Evolutionary conservation across 2,797 vertebrate genomes (phyloP).

Genomic region (Prunella strophiata): DNA sequence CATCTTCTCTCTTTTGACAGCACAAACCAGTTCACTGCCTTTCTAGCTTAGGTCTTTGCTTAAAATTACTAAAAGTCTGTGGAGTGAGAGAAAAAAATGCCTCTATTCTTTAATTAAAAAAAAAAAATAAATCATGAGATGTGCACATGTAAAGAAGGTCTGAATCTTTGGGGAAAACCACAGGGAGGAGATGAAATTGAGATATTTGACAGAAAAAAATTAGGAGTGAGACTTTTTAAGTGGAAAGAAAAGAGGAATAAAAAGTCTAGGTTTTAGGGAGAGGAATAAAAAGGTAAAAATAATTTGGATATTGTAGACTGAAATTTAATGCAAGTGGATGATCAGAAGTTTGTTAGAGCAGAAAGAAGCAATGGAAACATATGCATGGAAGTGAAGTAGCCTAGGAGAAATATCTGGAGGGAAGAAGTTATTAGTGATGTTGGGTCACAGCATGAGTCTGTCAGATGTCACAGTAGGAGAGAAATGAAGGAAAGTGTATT

Average conservation of each 20-base stretch:
- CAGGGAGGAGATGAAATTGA: neutral
- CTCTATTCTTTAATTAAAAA: neutral
- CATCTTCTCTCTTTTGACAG: neutral
- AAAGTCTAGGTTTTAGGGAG: neutral
- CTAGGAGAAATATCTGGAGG: neutral
- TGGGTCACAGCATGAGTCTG: neutral
- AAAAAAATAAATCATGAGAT: neutral
- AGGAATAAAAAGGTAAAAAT: neutral
- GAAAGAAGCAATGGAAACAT: neutral
- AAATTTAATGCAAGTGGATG: neutral
- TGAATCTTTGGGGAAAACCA: neutral
- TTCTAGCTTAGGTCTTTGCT: neutral
- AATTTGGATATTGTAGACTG: neutral
- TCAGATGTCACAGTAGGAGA: neutral
- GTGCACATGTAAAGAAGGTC: neutral
- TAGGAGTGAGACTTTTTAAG: neutral
- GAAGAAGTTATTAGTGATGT: neutral
- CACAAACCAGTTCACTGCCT: neutral
- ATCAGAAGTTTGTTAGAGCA: neutral
- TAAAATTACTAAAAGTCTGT: neutral
- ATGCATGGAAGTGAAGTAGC: neutral
- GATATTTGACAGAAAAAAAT: neutral
- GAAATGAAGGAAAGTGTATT: neutral
- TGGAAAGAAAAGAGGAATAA: neutral
- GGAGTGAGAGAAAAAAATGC: neutral